Conservation (phyloP, 1,140 invertebrate genomes). For the Drosophila busckii region DNA sequence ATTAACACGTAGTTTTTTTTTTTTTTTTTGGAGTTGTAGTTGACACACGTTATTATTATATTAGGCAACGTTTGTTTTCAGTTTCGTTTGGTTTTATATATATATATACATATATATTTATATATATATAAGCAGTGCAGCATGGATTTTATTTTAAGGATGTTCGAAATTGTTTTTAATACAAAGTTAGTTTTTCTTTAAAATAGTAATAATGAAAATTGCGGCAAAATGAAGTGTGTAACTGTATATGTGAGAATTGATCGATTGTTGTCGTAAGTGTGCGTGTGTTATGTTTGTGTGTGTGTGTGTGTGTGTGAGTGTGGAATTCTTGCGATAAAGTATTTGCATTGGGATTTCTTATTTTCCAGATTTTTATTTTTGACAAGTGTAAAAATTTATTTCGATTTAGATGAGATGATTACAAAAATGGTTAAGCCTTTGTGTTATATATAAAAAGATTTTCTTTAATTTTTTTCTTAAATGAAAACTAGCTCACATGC, state of each 20-base stretch:
- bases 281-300: conserved; percentile 12
- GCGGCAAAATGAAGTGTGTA: conserved; percentile 57
- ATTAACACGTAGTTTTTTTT: conserved; percentile 64
- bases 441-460: conserved; percentile 61
- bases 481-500: conserved; percentile 52
- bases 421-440: conserved; percentile 79
- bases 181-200: conserved; percentile 52
- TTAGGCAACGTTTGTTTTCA: conserved; percentile 39
- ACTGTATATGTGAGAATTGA: conserved; percentile 15
- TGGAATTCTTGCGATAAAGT: conserved; percentile 24
- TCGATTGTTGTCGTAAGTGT: no score
- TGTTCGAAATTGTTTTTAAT: conserved; percentile 54
- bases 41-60: conserved; percentile 55
- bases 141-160: conserved; percentile 58
- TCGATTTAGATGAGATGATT: conserved; percentile 79
- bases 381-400: conserved; percentile 66
- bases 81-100: conserved; percentile 27
- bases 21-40: conserved; percentile 58
- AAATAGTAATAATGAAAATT: conserved; percentile 57
- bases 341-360: conserved; percentile 12
- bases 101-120: no score
- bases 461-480: conserved; percentile 20
- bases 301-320: conserved; percentile 13
- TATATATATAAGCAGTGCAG: conserved; percentile 66
- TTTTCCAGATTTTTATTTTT: conserved; percentile 27